A percentile compares a stretch with the other conserved stretches of the same genome.
phyloP scores from a whole-genome alignment of 2,113 vertebrate genomes.

The Miniopterus natalensis region DNA sequence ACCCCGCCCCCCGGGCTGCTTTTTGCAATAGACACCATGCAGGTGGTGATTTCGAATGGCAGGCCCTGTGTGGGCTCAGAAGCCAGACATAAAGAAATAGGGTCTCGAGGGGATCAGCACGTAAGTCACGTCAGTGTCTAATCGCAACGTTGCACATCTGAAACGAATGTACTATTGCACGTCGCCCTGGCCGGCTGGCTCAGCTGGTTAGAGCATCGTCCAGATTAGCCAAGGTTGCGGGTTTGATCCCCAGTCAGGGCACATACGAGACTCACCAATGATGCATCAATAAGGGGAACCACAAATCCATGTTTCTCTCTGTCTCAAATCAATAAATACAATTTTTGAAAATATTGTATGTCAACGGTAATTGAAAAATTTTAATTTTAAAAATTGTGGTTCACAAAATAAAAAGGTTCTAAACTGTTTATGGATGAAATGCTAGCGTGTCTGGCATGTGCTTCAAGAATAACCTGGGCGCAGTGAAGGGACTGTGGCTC shows the following conservation, averaged over 20 bases:
- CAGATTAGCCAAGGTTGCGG: no score
- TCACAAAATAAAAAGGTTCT: no score
- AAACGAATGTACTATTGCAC: not conserved
- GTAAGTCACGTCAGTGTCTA: not conserved
- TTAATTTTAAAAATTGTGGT: not conserved
- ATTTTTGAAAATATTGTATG: not conserved
- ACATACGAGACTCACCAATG: no score
- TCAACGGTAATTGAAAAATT: not conserved
- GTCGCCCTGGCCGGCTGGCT: no score
- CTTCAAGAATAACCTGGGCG: not conserved
- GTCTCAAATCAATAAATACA: no score
- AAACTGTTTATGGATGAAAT: not conserved
- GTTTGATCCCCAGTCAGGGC: no score
- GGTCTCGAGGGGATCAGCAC: no score
- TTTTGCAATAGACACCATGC: not conserved
- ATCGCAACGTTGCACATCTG: not conserved
- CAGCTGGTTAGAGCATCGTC: no score
- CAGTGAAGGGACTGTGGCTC: rapidly evolving
- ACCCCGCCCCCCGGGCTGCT: no score
- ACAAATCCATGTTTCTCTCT: no score
- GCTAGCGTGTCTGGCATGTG: not conserved
- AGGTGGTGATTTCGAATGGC: not conserved
- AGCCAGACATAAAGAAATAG: no score
- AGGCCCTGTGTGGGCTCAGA: not conserved
- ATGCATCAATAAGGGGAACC: no score